Base-by-base conservation (phyloP, 2,113 vertebrate species). In the Phrynosoma platyrhinos region DNA sequence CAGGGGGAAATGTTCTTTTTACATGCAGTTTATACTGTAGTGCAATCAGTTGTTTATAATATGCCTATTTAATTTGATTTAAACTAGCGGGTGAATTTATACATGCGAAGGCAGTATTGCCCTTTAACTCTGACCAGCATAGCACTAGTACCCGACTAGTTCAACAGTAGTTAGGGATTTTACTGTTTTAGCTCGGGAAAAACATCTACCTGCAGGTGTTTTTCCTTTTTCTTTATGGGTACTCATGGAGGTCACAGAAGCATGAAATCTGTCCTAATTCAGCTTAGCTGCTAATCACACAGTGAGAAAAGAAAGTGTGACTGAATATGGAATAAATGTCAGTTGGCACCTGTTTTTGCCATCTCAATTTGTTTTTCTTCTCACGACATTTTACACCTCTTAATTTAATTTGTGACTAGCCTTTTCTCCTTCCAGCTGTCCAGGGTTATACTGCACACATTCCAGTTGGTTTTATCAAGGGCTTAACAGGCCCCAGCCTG, bases 311-410 rank as follows among this genome's bases (percentile, higher is more conserved):
- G 95, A 92, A 95, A 94, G 93, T 93, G 89, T 93, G 94, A 92
- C 93, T 94, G 92, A 94, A 88, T 88, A 90, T 88, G 90, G 90
- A 88, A 90, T 94, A 95, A 94, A 95, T 90, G 95, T 96, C 94
- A 94, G 90, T 92, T 92, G 96, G 92, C 97, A 98, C 97, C 98
- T 98, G 98, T 97, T 98, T 98, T 97, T 94, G 94, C 95, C 96
- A 96, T 98, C 95, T 96, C 95, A 91, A 94, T 96, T 97, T 96
- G 94, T 96, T 96, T 97, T 97, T 95, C 93, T 96, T 96, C 94
- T 93, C 94, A 94, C 77, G 88, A 84, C 83, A 93, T 96, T 96
- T 94, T 91, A 94, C 94, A 94, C 95, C 93, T 96, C 95, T 94
- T 97, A 95, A 96, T 96, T 96, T 94, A 96, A 96, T 97, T 96